Evolutionary conservation across 2,888 invertebrate genomes (phyloP).

Genomic region (Lasioglossum pauxillum): DNA sequence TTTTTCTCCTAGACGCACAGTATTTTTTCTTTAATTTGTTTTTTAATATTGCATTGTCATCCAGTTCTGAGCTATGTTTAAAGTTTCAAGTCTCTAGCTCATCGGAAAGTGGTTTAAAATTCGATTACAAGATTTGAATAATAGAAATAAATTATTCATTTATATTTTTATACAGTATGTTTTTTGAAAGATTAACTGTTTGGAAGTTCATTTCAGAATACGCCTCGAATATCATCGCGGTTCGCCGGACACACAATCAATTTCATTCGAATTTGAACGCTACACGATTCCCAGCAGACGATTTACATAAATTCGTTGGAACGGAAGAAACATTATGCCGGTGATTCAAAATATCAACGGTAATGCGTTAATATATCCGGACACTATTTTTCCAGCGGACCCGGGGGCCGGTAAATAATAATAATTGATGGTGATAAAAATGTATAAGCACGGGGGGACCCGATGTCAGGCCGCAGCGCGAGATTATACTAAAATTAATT

Average conservation of each 20-base stretch:
- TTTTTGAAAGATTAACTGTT: not conserved
- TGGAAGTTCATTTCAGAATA: not conserved
- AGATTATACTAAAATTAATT: constrained; percentile 67
- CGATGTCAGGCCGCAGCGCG: constrained; percentile 16
- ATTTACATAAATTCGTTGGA: constrained; percentile 1
- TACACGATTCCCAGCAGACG: not conserved
- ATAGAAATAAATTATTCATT: not conserved
- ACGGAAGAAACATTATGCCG: not conserved
- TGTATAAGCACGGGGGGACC: constrained; percentile 13
- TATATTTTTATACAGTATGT: too few species aligned
- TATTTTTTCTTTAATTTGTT: too few species aligned
- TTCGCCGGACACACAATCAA: not conserved
- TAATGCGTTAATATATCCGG: not conserved
- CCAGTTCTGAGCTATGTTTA: too few species aligned
- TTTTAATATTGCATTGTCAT: too few species aligned
- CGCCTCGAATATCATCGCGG: not conserved
- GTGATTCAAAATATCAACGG: not conserved
- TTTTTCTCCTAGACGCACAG: too few species aligned
- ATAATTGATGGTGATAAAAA: constrained; percentile 37
- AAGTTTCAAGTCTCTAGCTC: too few species aligned
- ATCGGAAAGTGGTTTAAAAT: too few species aligned
- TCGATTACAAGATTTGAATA: not conserved
- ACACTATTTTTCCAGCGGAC: constrained; percentile 11
- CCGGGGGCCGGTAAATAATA: not conserved
- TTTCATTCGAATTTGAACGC: not conserved